Base-by-base conservation (phyloP, 2,888 invertebrate species). In the Tiliacea aurago region DNA sequence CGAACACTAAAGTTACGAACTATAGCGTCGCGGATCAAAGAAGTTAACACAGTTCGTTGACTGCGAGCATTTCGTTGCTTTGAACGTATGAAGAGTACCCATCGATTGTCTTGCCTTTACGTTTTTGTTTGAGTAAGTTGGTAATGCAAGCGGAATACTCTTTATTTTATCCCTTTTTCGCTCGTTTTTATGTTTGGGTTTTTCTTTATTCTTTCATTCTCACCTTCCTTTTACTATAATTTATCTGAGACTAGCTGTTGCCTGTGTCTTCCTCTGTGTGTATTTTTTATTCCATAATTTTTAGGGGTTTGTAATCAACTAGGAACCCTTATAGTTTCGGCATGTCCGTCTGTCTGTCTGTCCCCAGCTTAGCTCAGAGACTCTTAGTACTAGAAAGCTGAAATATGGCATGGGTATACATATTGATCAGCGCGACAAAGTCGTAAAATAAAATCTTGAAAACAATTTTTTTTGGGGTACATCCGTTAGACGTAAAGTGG, bases 21-120 rank as follows among this genome's bases (percentile, higher is more conserved):
- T 78, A 75, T 81, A 77, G 65, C 73, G 65, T 66, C 65, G 77
- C 70, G 79, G 88, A 90, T 91, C 91, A 91, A 91, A 90, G 86
- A 86, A 84, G 76, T 83, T 81, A 75, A 76, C 78, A 81, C 87
- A 84, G 84, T 82, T 87, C 88, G 83, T 86, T 89, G 88, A 68
- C 73, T 80, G 43, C 59, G 68, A 78, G 79, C 68, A 83, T 84
- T 84, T 77, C 73, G 69, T 76, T 59, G 73, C 89, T 89, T 90
- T 90, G 86, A 88, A 87, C 83, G 76, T 76, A 76, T 76, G 65
- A 71, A 66, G 73, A 78, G 73, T 70, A 64, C 58, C 66, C 81
- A 76, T 86, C 67, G 84, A 80, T 72, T 84, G 73, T 58, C 55
- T 15, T 68, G 49, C 51, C 53, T 69, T 70, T 67, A 71, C 61